Conservation (phyloP, 2,888 invertebrate species). For the Neoitamus cyanurus region DNA sequence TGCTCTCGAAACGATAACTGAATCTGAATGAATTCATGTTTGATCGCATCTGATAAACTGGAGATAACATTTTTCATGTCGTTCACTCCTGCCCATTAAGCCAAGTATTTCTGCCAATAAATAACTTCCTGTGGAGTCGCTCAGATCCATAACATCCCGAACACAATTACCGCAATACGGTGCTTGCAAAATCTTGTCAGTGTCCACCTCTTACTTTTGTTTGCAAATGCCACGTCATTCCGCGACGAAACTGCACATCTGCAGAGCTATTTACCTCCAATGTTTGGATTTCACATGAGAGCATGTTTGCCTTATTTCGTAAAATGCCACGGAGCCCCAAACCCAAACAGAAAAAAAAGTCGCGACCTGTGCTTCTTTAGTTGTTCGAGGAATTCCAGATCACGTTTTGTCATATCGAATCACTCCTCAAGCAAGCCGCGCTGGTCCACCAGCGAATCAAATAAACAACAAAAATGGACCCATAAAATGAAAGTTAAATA, state of each 20-base stretch:
- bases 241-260: not conserved
- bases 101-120: not conserved
- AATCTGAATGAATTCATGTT: not conserved
- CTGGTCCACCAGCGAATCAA: slow-evolving; percentile 24
- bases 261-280: slow-evolving; percentile 15
- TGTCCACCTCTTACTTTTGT: slow-evolving; percentile 9
- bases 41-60: not conserved
- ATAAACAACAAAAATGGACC: slow-evolving; percentile 45
- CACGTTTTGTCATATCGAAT: slow-evolving; percentile 41
- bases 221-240: slow-evolving; percentile 17
- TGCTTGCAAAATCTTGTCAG: not conserved
- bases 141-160: not conserved
- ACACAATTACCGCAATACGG: not conserved
- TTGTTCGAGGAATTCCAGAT: slow-evolving; percentile 30
- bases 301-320: slow-evolving; percentile 29
- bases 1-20: not conserved
- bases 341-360: not conserved
- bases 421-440: slow-evolving; percentile 12
- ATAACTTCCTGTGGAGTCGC: not conserved
- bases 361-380: not conserved
- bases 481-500: slow-evolving; percentile 50
- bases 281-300: slow-evolving; percentile 37
- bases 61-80: not conserved
- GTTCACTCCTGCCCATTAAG: not conserved
- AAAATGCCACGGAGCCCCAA: slow-evolving; percentile 3